phyloP scores from a whole-genome alignment of 1,140 invertebrate species.

The Paraescarpia echinospica region DNA sequence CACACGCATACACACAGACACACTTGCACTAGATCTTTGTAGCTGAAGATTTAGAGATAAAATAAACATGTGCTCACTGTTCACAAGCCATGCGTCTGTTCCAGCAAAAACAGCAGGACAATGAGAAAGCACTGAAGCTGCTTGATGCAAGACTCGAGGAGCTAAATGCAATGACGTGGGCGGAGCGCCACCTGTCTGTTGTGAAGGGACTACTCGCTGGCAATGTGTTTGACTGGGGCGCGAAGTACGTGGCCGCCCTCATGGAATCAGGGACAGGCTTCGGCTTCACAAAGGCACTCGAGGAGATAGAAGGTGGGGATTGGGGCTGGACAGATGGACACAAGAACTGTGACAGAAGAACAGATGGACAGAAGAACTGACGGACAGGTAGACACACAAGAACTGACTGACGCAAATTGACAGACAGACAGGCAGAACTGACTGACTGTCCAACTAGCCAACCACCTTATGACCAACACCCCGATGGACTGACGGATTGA shows the following conservation, averaged over 20 bases:
- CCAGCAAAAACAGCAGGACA: slow-evolving; percentile 72
- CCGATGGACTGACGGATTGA: too few species aligned
- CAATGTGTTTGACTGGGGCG: slow-evolving; percentile 98
- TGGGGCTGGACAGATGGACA: not conserved
- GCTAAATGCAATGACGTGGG: slow-evolving; percentile 63
- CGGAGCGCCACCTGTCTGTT: slow-evolving; percentile 64
- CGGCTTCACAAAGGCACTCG: slow-evolving; percentile 78
- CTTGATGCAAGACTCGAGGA: slow-evolving; percentile 61
- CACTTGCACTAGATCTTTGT: too few species aligned
- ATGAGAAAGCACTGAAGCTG: slow-evolving; percentile 66
- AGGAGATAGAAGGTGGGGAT: slow-evolving; percentile 68
- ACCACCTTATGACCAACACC: too few species aligned
- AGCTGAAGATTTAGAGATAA: too few species aligned
- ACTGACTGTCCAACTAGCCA: too few species aligned
- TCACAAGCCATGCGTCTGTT: slow-evolving; percentile 59
- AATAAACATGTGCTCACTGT: too few species aligned
- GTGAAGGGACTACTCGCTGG: slow-evolving; percentile 70
- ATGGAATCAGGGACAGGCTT: slow-evolving; percentile 73
- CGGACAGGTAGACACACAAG: too few species aligned
- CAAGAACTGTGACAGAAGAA: not conserved
- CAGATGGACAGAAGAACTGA: not conserved
- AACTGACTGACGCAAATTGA: too few species aligned
- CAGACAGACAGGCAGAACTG: too few species aligned
- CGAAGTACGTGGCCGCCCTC: slow-evolving; percentile 80
- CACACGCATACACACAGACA: too few species aligned